phyloP scores from a whole-genome alignment of 2,113 vertebrate genomes.

The Cyprinodon brontotheroides region DNA sequence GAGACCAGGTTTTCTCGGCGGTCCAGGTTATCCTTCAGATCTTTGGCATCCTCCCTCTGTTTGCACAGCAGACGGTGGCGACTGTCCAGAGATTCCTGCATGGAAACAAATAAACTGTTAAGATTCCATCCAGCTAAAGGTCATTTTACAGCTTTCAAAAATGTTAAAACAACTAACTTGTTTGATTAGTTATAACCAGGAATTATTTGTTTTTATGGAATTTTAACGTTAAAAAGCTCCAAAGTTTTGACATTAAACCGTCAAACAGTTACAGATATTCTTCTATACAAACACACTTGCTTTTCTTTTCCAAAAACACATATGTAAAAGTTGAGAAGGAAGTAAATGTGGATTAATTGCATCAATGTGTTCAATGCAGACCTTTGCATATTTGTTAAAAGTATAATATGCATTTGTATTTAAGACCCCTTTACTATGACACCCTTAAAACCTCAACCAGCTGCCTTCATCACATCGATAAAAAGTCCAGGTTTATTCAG shows the following conservation, averaged over 20 bases:
- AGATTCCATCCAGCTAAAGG: not conserved
- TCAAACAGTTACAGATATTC: not conserved
- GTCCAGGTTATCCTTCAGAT: conserved; percentile 93
- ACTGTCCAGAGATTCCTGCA: conserved; percentile 87
- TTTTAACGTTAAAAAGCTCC: too few species aligned
- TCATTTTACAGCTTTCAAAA: too few species aligned
- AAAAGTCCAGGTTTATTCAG: too few species aligned
- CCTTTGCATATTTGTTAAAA: not conserved
- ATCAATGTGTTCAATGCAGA: not conserved
- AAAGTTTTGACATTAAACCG: too few species aligned
- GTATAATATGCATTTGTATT: not conserved
- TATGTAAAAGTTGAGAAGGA: not conserved
- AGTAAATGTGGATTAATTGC: not conserved
- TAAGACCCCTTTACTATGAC: not conserved
- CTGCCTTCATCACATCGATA: too few species aligned
- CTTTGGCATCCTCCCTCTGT: conserved; percentile 92
- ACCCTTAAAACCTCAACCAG: too few species aligned
- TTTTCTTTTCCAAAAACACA: not conserved
- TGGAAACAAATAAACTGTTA: not conserved
- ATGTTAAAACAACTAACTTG: not conserved
- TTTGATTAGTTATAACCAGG: too few species aligned
- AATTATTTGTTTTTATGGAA: too few species aligned
- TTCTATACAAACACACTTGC: not conserved
- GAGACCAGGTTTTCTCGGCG: conserved; percentile 88
- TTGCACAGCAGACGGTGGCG: conserved; percentile 86